Percentiles rank a stretch among this genome's conserved stretches.
phyloP scores from a whole-genome alignment of 2,888 invertebrate genomes.

The Eilema sororculum region DNA sequence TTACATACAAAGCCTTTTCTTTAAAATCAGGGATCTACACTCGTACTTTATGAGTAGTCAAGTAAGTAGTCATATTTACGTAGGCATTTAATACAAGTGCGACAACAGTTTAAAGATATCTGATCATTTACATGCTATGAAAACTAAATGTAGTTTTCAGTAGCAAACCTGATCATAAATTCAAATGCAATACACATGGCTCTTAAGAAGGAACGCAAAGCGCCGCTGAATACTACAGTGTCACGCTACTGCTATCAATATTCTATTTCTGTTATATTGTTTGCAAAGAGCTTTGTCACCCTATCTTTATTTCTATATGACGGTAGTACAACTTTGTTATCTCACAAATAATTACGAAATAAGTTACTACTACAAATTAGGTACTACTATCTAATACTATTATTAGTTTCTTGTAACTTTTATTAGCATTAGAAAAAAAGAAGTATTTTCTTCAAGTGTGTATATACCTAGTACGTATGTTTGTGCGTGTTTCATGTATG shows the following conservation, averaged over 20 bases:
- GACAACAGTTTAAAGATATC: conserved; percentile 40
- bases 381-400: neutral
- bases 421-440: neutral
- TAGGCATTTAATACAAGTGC: too few species aligned
- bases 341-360: neutral
- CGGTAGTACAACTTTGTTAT: conserved; percentile 11
- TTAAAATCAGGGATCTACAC: too few species aligned
- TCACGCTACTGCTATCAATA: conserved; percentile 59
- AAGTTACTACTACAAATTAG: neutral
- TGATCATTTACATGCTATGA: conserved; percentile 40
- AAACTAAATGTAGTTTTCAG: conserved; percentile 55
- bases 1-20: too few species aligned
- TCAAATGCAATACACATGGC: conserved; percentile 60
- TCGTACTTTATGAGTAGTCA: too few species aligned
- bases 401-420: neutral
- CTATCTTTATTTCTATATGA: conserved; percentile 32
- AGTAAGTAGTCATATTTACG: too few species aligned
- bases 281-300: conserved; percentile 44
- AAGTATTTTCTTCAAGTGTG: too few species aligned
- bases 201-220: conserved; percentile 53
- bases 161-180: conserved; percentile 59
- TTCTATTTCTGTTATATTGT: conserved; percentile 43
- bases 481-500: too few species aligned
- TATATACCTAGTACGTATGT: too few species aligned
- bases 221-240: conserved; percentile 53